Conservation (phyloP, 2,888 invertebrate species). For the Octodonta nipae region DNA sequence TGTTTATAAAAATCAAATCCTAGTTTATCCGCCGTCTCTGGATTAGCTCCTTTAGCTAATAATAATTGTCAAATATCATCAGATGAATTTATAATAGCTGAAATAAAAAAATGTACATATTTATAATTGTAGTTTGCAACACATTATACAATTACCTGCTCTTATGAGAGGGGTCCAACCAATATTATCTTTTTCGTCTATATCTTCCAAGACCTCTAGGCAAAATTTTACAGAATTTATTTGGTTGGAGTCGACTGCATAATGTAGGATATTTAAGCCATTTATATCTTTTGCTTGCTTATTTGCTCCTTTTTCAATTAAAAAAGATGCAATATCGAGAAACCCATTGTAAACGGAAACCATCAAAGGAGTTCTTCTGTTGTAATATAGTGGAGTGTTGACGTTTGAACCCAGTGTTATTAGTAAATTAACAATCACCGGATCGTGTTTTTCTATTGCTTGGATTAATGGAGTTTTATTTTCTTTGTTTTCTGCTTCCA, state of each 20-base stretch:
- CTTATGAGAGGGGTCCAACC: constrained; percentile 45
- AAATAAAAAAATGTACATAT: constrained; percentile 10
- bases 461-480: constrained; percentile 42
- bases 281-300: constrained; percentile 35
- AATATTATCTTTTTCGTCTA: constrained; percentile 33
- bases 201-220: constrained; percentile 33
- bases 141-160: constrained; percentile 28
- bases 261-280: constrained; percentile 40
- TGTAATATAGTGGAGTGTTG: constrained; percentile 30
- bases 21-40: constrained; percentile 22
- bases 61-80: constrained; percentile 36
- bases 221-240: constrained; percentile 28
- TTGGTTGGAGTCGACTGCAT: constrained; percentile 41
- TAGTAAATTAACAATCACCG: constrained; percentile 36
- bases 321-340: constrained; percentile 26
- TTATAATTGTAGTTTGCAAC: background rate
- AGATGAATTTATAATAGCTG: constrained; percentile 38
- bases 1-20: constrained; percentile 25
- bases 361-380: constrained; percentile 39
- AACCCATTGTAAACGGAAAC: constrained; percentile 34
- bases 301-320: constrained; percentile 39
- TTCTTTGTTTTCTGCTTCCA: constrained; percentile 37
- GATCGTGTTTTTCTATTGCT: constrained; percentile 37
- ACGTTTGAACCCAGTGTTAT: constrained; percentile 38
- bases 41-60: constrained; percentile 36